Evolutionary conservation across 2,797 vertebrate genomes (phyloP).

Genomic region (Phataginus tetradactyla): DNA sequence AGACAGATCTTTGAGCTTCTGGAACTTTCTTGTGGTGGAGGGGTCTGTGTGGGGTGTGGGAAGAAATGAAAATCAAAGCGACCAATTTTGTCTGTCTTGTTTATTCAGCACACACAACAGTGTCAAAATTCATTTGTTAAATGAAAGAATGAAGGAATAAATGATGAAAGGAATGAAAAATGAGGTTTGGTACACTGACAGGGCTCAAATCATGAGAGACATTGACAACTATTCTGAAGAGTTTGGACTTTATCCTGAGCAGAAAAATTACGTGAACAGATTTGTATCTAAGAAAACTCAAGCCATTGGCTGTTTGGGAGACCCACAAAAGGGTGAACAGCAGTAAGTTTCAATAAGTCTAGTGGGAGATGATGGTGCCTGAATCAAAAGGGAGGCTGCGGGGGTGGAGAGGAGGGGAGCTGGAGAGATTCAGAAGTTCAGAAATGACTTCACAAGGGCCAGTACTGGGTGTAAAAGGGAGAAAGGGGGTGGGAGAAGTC

Average conservation of each 20-base stretch:
- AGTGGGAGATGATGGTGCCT: neutral
- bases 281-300: neutral
- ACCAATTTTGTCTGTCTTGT: neutral
- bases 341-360: neutral
- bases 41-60: neutral
- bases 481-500: neutral
- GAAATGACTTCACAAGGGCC: neutral
- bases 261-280: neutral
- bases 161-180: neutral
- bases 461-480: neutral
- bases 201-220: neutral
- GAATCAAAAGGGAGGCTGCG: neutral
- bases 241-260: neutral
- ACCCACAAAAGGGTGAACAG: neutral
- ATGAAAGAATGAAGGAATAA: neutral
- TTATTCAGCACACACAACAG: neutral
- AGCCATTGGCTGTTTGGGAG: neutral
- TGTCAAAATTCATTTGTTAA: conserved; percentile 17
- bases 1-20: neutral
- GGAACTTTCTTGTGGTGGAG: neutral
- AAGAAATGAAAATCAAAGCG: neutral
- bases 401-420: neutral
- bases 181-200: neutral
- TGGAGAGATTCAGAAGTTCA: neutral
- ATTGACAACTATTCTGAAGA: neutral